Conservation (phyloP, 2,797 vertebrate species). For the Fringilla coelebs region DNA sequence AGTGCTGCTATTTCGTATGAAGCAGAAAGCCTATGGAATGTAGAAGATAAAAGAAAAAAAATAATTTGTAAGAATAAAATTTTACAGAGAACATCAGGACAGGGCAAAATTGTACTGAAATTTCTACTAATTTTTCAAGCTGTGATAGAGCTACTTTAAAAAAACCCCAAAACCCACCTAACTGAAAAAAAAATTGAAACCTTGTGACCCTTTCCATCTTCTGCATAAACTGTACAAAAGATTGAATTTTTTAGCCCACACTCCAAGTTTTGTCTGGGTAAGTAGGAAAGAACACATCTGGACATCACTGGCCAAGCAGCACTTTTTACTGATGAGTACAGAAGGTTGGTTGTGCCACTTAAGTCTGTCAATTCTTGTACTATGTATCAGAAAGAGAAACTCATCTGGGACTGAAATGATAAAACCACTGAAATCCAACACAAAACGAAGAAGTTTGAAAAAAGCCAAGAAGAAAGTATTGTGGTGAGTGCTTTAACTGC, state of each 20-base stretch:
- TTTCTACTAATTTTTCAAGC: background rate
- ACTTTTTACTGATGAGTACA: background rate
- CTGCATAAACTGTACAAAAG: background rate
- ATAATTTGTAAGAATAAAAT: background rate
- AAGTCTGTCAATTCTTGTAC: background rate
- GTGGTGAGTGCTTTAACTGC: background rate
- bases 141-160: background rate
- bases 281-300: background rate
- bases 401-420: background rate
- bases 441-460: background rate
- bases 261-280: background rate
- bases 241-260: background rate
- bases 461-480: background rate
- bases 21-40: background rate
- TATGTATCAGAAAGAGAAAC: background rate
- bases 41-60: background rate
- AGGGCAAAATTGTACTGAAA: background rate
- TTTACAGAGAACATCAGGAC: background rate
- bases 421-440: background rate
- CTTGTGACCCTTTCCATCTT: background rate
- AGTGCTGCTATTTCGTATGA: background rate
- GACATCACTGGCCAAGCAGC: background rate
- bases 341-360: background rate
- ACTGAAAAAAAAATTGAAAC: background rate
- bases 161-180: rapidly evolving